Conservation (phyloP, 2,888 invertebrate genomes). For the Candidula unifasciata region DNA sequence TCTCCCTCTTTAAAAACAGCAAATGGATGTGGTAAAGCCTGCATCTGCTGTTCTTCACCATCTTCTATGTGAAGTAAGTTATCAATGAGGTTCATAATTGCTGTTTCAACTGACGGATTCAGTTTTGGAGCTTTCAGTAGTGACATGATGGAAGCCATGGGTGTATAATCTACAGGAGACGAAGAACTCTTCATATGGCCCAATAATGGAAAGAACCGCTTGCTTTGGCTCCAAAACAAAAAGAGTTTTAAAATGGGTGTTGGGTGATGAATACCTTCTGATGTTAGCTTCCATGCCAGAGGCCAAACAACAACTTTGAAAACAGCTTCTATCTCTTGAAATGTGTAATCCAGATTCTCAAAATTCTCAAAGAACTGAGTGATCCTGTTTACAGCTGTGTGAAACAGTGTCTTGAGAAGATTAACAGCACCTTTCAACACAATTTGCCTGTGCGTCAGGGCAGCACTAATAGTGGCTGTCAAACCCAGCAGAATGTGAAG, state of each 20-base stretch:
- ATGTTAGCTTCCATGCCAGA: conserved; percentile 83
- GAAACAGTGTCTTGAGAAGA: conserved; percentile 72
- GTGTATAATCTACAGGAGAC: conserved; percentile 79
- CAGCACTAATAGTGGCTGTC: conserved; percentile 83
- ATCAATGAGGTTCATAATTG: conserved; percentile 74
- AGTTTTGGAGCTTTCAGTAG: conserved; percentile 86
- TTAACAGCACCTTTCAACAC: conserved; percentile 68
- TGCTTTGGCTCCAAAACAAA: conserved; percentile 84
- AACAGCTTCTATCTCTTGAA: conserved; percentile 85
- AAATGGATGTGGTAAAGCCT: conserved; percentile 38
- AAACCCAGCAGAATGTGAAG: conserved; percentile 86
- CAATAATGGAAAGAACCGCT: conserved; percentile 50
- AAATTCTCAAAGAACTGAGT: conserved; percentile 87
- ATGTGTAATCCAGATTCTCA: conserved; percentile 86
- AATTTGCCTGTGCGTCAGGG: conserved; percentile 79
- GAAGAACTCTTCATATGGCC: conserved; percentile 79
- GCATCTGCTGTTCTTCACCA: conserved; percentile 55
- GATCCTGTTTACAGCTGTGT: conserved; percentile 66
- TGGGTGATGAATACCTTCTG: conserved; percentile 90
- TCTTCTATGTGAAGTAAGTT: conserved; percentile 69
- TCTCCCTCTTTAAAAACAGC: conserved; percentile 46
- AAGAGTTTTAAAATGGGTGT: conserved; percentile 89
- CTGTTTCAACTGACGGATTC: conserved; percentile 81
- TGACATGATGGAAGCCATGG: conserved; percentile 85
- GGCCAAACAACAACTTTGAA: conserved; percentile 91